These are phyloP conservation scores for Drosophila equinoxialis DNA, from an alignment of 1,140 invertebrate species.

Conservation along the genomic window DNA sequence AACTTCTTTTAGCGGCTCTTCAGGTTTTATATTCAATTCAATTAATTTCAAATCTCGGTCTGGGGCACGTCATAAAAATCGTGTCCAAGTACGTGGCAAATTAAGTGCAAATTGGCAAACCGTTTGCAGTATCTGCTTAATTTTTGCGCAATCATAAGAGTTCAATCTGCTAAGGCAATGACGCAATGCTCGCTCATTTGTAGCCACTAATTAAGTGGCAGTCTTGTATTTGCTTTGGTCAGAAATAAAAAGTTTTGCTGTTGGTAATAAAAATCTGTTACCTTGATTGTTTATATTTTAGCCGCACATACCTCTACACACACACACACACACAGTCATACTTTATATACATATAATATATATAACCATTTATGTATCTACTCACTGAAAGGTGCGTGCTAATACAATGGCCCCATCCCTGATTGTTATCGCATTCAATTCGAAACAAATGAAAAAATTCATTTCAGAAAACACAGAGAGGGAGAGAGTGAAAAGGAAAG, in stretches of 20 bases:
- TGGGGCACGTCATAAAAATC: constrained; percentile 44
- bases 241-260: constrained; percentile 28
- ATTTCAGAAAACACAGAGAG: neutral
- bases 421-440: constrained; percentile 8
- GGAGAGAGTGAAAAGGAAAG: neutral
- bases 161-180: constrained; percentile 50
- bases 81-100: constrained; percentile 49
- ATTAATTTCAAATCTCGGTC: constrained; percentile 43
- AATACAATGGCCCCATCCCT: neutral
- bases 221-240: constrained; percentile 45
- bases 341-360: no score
- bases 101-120: constrained; percentile 53
- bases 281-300: constrained; percentile 37
- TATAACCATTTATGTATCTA: neutral
- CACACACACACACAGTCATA: neutral
- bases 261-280: constrained; percentile 32
- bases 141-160: constrained; percentile 47
- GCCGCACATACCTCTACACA: neutral
- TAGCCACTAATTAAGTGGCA: constrained; percentile 56
- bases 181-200: constrained; percentile 52
- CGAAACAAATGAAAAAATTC: neutral
- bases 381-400: constrained; percentile 4
- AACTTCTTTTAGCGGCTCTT: constrained; percentile 27
- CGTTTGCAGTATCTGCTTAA: constrained; percentile 20
- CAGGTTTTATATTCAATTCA: constrained; percentile 31